phyloP scores from a whole-genome alignment of 2,113 vertebrate genomes.

The Gadus macrocephalus region DNA sequence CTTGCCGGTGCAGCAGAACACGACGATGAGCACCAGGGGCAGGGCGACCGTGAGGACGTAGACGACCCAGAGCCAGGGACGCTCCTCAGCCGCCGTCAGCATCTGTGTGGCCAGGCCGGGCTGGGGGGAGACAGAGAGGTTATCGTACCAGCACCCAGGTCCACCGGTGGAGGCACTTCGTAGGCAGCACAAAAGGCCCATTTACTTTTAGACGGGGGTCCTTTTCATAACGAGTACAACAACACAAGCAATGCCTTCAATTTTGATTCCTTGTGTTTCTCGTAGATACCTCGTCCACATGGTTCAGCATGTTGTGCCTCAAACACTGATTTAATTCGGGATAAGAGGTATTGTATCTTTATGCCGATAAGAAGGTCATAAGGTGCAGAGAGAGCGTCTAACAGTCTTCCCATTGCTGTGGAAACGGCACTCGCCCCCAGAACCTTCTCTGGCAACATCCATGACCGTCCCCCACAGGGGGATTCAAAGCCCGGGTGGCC shows the following conservation, averaged over 20 bases:
- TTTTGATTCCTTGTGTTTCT: no score
- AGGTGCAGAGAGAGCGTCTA: no score
- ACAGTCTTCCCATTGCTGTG: not conserved
- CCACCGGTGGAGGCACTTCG: no score
- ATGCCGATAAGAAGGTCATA: no score
- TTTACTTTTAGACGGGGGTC: no score
- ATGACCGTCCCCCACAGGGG: not conserved
- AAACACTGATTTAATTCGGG: no score
- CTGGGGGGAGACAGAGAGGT: slow-evolving; percentile 55
- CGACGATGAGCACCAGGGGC: slow-evolving; percentile 86
- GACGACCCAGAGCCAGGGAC: slow-evolving; percentile 96
- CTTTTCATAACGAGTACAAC: not conserved
- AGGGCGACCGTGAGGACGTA: slow-evolving; percentile 92
- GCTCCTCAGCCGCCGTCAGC: slow-evolving; percentile 89
- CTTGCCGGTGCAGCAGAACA: slow-evolving; percentile 98
- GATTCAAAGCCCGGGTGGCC: not conserved
- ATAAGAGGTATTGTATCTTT: no score
- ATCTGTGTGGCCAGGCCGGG: slow-evolving; percentile 91
- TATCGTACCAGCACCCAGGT: not conserved
- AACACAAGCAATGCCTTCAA: not conserved
- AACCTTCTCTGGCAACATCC: slow-evolving; percentile 7
- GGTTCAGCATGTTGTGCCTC: no score
- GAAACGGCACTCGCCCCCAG: not conserved
- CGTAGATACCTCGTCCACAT: no score
- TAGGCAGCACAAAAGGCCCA: no score